phyloP scores from a whole-genome alignment of 2,113 vertebrate species.

The Telmatochromis bifrenatus region DNA sequence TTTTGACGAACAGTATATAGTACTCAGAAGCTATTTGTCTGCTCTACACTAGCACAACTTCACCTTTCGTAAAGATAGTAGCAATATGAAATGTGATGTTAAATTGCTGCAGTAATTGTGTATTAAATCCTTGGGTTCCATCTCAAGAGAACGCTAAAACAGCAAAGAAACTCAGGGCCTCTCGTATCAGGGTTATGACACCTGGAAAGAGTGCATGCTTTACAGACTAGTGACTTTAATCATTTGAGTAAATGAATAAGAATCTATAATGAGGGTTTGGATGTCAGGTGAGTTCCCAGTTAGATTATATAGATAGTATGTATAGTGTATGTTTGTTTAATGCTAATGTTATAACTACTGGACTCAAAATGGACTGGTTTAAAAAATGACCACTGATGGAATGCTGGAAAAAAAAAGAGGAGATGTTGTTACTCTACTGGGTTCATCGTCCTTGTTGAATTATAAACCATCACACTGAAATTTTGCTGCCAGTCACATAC shows the following conservation, averaged over 20 bases:
- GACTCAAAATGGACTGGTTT: background rate
- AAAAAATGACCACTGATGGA: background rate
- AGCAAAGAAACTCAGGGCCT: background rate
- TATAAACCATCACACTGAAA: background rate
- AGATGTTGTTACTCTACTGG: background rate
- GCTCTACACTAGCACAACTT: background rate
- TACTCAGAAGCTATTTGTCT: background rate
- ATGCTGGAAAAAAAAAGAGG: background rate
- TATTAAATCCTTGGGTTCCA: background rate
- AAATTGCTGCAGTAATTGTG: background rate
- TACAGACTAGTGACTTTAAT: background rate
- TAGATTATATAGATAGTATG: background rate
- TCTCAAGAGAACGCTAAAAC: background rate
- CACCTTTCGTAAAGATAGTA: background rate
- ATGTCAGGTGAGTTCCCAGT: background rate
- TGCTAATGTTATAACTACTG: background rate
- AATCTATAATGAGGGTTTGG: background rate
- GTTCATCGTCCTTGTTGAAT: rapidly evolving
- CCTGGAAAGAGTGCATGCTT: background rate
- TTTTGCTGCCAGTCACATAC: background rate
- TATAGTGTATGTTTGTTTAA: background rate
- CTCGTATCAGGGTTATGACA: background rate
- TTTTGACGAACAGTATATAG: background rate
- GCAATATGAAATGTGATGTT: background rate
- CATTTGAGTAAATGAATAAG: background rate